Conservation (phyloP, 2,888 invertebrate species). For the Drosophila histrio region DNA sequence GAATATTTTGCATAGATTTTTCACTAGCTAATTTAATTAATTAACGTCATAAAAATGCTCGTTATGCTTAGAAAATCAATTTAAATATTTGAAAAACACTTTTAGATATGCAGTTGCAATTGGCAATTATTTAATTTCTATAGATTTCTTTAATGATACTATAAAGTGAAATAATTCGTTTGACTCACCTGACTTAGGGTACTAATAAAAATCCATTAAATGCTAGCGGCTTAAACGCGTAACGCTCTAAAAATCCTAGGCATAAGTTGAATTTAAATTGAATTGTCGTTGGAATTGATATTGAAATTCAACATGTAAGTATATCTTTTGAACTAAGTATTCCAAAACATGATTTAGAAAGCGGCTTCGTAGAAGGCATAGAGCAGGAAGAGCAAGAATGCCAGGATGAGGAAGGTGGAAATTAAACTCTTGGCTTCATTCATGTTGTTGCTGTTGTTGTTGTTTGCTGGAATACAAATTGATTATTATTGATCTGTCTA, state of each 20-base stretch:
- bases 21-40: constrained; percentile 55
- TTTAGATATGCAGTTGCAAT: background rate
- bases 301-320: constrained; percentile 72
- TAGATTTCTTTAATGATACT: background rate
- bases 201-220: constrained; percentile 80
- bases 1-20: constrained; percentile 9
- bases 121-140: constrained; percentile 8
- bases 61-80: constrained; percentile 10
- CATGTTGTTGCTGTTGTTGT: constrained; percentile 70
- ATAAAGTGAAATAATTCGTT: background rate
- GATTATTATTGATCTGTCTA: constrained; percentile 1
- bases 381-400: constrained; percentile 88
- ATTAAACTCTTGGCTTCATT: constrained; percentile 88
- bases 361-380: constrained; percentile 89
- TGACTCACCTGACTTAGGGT: constrained; percentile 74
- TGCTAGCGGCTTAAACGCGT: constrained; percentile 76
- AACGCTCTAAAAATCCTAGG: constrained; percentile 65
- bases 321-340: constrained; percentile 63
- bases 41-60: constrained; percentile 38
- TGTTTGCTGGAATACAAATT: constrained; percentile 32
- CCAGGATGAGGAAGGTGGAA: constrained; percentile 89
- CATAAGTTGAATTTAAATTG: constrained; percentile 39
- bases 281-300: constrained; percentile 64
- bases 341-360: constrained; percentile 68
- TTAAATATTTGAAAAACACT: constrained; percentile 8